Percentiles rank a stretch among this genome's conserved stretches.
Conservation (phyloP, 2,888 invertebrate species). For the Eristalis tenax region DNA sequence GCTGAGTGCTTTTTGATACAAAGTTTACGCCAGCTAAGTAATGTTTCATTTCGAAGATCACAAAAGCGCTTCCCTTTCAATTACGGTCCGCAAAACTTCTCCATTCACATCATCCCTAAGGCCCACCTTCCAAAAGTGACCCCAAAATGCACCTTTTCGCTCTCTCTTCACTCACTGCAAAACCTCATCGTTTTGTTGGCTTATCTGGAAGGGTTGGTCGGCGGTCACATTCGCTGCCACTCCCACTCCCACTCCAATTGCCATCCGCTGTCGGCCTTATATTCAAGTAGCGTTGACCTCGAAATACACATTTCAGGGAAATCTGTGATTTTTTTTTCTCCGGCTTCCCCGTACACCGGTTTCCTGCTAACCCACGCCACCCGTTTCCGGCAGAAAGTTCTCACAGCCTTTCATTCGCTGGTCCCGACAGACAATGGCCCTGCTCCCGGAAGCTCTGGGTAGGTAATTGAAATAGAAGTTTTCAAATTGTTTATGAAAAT, state of each 20-base stretch:
- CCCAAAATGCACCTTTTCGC: neutral
- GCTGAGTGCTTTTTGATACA: neutral
- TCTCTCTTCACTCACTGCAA: neutral
- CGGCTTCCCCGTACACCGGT: neutral
- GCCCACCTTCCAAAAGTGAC: neutral
- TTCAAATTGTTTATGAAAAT: constrained; percentile 65
- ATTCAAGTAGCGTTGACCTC: constrained; percentile 60
- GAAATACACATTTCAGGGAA: constrained; percentile 31
- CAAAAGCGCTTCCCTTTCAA: neutral
- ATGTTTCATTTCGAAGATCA: neutral
- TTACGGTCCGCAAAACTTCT: neutral
- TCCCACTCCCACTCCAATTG: neutral
- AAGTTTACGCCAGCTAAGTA: neutral
- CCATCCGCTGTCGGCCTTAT: neutral
- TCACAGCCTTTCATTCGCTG: constrained; percentile 21
- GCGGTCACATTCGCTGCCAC: constrained; percentile 20
- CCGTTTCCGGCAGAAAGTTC: constrained; percentile 25
- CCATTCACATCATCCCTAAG: neutral
- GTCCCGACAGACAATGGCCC: constrained; percentile 38
- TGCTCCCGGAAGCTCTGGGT: constrained; percentile 15
- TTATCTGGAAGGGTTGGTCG: neutral
- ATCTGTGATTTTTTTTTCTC: neutral
- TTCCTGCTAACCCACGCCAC: neutral
- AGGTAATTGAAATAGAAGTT: constrained; percentile 67
- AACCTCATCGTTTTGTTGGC: neutral